phyloP scores from a whole-genome alignment of 2,797 vertebrate species.

The Otus scops region DNA sequence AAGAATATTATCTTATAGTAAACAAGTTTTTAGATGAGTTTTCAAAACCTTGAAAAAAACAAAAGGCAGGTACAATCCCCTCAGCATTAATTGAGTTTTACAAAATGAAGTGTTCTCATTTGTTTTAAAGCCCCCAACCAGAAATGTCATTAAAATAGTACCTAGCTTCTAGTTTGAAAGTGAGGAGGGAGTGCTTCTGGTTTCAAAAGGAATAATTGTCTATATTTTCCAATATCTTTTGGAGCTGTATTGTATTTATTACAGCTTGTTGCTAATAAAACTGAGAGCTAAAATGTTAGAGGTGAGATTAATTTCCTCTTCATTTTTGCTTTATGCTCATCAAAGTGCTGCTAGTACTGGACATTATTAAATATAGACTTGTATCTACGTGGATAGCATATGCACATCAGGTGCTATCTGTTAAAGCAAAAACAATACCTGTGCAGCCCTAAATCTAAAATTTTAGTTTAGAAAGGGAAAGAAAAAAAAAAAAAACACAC shows the following conservation, averaged over 20 bases:
- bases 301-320: background rate
- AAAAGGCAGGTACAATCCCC: background rate
- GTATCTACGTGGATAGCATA: background rate
- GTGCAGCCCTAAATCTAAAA: background rate
- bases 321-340: background rate
- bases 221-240: background rate
- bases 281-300: background rate
- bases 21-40: background rate
- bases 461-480: background rate
- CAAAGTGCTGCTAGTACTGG: background rate
- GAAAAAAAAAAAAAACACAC: background rate
- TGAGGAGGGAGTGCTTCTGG: background rate
- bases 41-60: conserved; percentile 6
- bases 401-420: background rate
- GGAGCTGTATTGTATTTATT: background rate
- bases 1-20: background rate
- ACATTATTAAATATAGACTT: background rate
- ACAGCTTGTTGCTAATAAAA: background rate
- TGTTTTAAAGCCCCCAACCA: background rate
- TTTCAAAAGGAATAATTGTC: background rate
- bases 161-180: background rate
- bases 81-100: conserved; percentile 10
- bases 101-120: background rate
- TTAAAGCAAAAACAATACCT: background rate
- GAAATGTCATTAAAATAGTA: conserved; percentile 18